Percentiles rank a stretch among this genome's conserved stretches.
Conservation (phyloP, 2,888 invertebrate species). For the Eretmocerus hayati region DNA sequence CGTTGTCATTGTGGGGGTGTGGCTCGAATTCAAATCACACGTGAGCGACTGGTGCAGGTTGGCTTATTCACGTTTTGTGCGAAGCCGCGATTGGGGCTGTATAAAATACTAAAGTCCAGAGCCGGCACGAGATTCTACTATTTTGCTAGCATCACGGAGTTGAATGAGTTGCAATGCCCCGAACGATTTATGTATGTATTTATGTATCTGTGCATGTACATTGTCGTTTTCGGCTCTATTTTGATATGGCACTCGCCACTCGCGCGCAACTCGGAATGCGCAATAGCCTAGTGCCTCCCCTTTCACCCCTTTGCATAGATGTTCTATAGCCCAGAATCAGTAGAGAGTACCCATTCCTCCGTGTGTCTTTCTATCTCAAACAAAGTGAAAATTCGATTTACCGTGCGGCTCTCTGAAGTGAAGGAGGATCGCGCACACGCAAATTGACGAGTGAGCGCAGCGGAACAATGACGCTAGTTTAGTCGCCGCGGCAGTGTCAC, state of each 20-base stretch:
- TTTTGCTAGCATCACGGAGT: conserved; percentile 35
- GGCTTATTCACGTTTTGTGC: conserved; percentile 46
- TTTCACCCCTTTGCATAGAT: too few species aligned
- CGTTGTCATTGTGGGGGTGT: background rate
- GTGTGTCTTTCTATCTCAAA: too few species aligned
- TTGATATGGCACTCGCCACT: conserved; percentile 36
- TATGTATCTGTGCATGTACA: conserved; percentile 37
- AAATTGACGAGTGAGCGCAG: too few species aligned
- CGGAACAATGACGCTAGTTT: too few species aligned
- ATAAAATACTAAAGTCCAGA: conserved; percentile 41
- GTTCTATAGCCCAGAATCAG: too few species aligned
- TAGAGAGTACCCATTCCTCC: too few species aligned
- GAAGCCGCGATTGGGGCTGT: conserved; percentile 39
- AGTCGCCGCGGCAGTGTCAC: too few species aligned
- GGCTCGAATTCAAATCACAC: conserved; percentile 41
- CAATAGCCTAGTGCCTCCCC: conserved; percentile 29
- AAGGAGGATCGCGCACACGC: too few species aligned
- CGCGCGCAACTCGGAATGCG: conserved; percentile 35
- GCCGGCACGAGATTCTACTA: conserved; percentile 24
- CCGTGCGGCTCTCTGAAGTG: too few species aligned
- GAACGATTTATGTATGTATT: conserved; percentile 48
- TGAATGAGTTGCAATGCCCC: too few species aligned
- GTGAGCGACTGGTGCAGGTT: conserved; percentile 26
- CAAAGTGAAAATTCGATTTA: too few species aligned
- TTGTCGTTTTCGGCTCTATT: conserved; percentile 34